Percentiles rank a stretch among this genome's conserved stretches.
phyloP scores from a whole-genome alignment of 2,113 vertebrate genomes.

The Connochaetes taurinus region DNA sequence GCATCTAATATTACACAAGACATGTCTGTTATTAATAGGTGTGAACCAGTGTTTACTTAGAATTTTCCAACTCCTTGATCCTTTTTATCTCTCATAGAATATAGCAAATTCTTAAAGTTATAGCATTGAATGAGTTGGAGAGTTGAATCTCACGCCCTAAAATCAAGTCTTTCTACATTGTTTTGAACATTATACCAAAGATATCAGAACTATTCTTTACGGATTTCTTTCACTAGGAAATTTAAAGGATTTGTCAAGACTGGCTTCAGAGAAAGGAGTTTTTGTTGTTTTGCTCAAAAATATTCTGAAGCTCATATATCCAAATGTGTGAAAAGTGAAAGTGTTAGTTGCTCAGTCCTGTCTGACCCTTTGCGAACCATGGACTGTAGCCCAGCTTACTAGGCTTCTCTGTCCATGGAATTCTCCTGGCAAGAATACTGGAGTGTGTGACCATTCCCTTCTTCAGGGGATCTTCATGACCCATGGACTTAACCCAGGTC shows the following conservation, averaged over 20 bases:
- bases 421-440: not conserved
- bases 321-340: not conserved
- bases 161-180: not conserved
- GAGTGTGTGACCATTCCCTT: not conserved
- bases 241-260: not conserved
- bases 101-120: not conserved
- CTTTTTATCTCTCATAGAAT: not conserved
- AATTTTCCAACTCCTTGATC: not conserved
- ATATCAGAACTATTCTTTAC: not conserved
- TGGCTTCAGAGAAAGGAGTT: not conserved
- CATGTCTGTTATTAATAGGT: not conserved
- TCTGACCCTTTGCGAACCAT: not conserved
- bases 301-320: not conserved
- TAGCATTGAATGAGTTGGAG: not conserved
- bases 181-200: not conserved
- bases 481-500: not conserved
- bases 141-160: not conserved
- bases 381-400: not conserved
- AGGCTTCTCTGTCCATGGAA: not conserved
- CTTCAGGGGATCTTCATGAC: not conserved
- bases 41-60: not conserved
- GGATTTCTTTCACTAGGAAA: not conserved
- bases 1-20: not conserved
- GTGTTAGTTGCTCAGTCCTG: not conserved
- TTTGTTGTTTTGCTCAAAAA: not conserved